Base-by-base conservation (phyloP, 2,113 vertebrate species). In the Pipra filicauda region DNA sequence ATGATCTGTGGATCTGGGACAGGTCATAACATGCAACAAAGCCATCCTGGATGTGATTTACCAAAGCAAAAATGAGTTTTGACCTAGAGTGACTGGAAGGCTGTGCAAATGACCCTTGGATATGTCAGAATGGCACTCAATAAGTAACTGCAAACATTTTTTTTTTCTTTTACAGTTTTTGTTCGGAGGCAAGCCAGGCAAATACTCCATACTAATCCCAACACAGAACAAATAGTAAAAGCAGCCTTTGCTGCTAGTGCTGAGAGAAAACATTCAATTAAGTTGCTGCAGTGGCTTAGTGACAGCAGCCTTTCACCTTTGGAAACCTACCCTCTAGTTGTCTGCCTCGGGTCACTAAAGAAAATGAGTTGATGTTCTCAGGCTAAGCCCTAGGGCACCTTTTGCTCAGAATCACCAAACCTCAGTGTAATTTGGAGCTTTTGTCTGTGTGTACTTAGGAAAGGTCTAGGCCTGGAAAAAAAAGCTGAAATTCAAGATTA, bases 201-300 rank as follows among this genome's bases (percentile, higher is more conserved):
- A 97, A 96, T 80, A 82, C 46, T 84, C 72, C 70, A 67, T 93
- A 76, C 74, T 96, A 97, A 97, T 93, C 95, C 91, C 35, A 57
- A 41, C 64, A 43, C 72, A 88, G 92, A 94, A 13, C 86, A 96
- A 90, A 95, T 71, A 90, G 89, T 87, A 89, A 95, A 95, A 89
- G 88, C 80, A 86, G 52, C 37, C 59, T 94, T 81, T 73, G 85
- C 76, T 89, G 69, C 59, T 73, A 79, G 77, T 70, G 85, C 64
- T 90, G 88, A 75, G 90, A 96, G 88, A 96, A 97, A 97, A 95
- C 91, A 96, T 95, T 96, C 90, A 97, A 93, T 96, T 97, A 95
- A 96, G 88, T 94, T 93, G 90, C 88, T 88, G 91, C 64, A 91
- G 82, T 91, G 90, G 80, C 93, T 97, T 96, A 91, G 78, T 94